phyloP scores from a whole-genome alignment of 1,140 invertebrate species.

The Solenopsis fugax region DNA sequence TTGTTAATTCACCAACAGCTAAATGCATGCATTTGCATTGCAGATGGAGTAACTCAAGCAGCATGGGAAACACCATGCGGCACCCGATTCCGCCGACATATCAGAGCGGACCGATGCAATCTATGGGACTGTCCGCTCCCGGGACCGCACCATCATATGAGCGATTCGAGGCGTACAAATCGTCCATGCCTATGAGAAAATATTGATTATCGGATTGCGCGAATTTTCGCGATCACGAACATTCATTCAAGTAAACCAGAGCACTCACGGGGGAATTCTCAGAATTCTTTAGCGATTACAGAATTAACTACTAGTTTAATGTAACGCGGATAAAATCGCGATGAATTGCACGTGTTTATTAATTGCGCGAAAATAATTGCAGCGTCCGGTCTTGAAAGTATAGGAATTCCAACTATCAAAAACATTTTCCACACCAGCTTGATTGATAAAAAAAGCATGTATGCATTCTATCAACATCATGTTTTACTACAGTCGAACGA shows the following conservation, averaged over 20 bases:
- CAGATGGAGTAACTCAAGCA: constrained; percentile 85
- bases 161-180: constrained; percentile 85
- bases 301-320: background rate
- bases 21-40: background rate
- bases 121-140: constrained; percentile 82
- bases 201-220: constrained; percentile 75
- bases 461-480: background rate
- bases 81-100: constrained; percentile 85
- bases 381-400: constrained; percentile 24
- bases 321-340: background rate
- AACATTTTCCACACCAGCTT: background rate
- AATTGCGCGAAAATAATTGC: background rate
- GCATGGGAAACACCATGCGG: constrained; percentile 82
- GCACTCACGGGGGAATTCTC: background rate
- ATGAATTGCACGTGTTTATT: background rate
- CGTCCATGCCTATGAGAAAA: constrained; percentile 85
- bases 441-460: background rate
- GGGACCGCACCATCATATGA: constrained; percentile 83
- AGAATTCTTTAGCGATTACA: background rate
- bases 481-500: background rate
- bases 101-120: constrained; percentile 83
- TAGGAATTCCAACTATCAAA: background rate
- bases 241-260: constrained; percentile 17
- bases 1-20: background rate
- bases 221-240: constrained; percentile 24